Evolutionary conservation across 1,140 invertebrate genomes (phyloP).

Genomic region (Plectrocnemia conspersa): DNA sequence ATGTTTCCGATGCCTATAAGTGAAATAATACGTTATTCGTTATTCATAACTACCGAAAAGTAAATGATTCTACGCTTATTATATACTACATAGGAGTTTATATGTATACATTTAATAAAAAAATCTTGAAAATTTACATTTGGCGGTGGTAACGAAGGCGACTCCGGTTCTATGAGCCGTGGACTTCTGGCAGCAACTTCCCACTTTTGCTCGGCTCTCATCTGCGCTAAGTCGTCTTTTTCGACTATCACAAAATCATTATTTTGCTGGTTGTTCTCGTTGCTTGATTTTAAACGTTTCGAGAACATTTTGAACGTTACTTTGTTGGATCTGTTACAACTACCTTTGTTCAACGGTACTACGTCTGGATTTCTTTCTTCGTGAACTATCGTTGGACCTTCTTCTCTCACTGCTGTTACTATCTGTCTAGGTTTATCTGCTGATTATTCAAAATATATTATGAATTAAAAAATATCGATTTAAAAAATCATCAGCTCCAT

Average conservation of each 20-base stretch:
- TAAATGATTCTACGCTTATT: too few relatives aligned
- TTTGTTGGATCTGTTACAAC: too few relatives aligned
- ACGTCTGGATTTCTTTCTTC: conserved; percentile 26
- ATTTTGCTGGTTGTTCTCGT: not conserved
- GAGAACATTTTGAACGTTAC: too few relatives aligned
- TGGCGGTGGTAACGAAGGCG: conserved; percentile 3
- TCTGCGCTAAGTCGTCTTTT: conserved; percentile 27
- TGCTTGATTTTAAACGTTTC: not conserved
- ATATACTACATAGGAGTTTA: not conserved
- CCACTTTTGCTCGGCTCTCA: conserved; percentile 33
- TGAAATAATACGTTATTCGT: not conserved
- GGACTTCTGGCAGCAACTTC: conserved; percentile 32
- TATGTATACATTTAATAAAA: not conserved
- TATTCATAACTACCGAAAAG: too few relatives aligned
- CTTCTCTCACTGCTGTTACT: conserved; percentile 25
- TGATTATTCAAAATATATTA: conserved; percentile 14
- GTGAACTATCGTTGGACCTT: conserved; percentile 25
- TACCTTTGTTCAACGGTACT: conserved; percentile 19
- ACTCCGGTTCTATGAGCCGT: conserved; percentile 18
- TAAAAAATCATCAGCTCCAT: too few relatives aligned
- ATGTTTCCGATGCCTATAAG: conserved; percentile 25
- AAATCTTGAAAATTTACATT: not conserved
- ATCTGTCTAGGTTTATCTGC: conserved; percentile 30
- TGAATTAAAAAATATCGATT: not conserved
- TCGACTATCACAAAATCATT: conserved; percentile 19